Evolutionary conservation across 1,140 invertebrate genomes (phyloP), one percentile per base, ranked within the genome.

Genomic region (Forficula auricularia): DNA sequence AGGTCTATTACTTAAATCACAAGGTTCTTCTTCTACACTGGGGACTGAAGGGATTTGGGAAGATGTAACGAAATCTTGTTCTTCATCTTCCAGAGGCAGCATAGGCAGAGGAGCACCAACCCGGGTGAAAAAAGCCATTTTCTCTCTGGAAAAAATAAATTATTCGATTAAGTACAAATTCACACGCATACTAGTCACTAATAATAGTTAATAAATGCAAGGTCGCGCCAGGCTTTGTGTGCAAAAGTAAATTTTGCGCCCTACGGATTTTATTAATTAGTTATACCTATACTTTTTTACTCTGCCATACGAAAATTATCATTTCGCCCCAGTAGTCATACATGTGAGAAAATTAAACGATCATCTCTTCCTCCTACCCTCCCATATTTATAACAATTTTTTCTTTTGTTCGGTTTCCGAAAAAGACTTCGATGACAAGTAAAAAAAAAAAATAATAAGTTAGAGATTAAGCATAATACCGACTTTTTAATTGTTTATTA

Each of bases 111-210:
- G 77, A 15, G 79, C 55, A 52, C 82, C 83, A 4, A 77, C 71
- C 45, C 79, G 70, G 2, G 86, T 90, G 58, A 94, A 91, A 63
- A 94, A 94, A 10, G 87, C 83, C 77, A 94, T 94, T 63, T 91
- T 92, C 63, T 91, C 87, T 68, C 87, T 91, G 64, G 16, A 69
- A 67, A 52, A 32, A 45, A 32, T 40, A 36, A 36, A 19, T 36
- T 36, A 6, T 6, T 19, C n/a, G 18, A 6, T 15, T 19, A 36
- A 15, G 4, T 14, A 14, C 18, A 4, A 19, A 36, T 15, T 14
- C 13, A 36, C 31, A 32, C n/a, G 9, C 9, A 32, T 36, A 14
- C n/a, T 6, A 36, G 4, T 6, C 8, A 36, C 4, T 6, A n/a
- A 36, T 6, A 36, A 6, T 6, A 6, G 34, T 4, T 6, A 36